These are phyloP conservation scores for Champsocephalus gunnari DNA, from an alignment of 2,797 vertebrate genomes.

Conservation along the genomic window DNA sequence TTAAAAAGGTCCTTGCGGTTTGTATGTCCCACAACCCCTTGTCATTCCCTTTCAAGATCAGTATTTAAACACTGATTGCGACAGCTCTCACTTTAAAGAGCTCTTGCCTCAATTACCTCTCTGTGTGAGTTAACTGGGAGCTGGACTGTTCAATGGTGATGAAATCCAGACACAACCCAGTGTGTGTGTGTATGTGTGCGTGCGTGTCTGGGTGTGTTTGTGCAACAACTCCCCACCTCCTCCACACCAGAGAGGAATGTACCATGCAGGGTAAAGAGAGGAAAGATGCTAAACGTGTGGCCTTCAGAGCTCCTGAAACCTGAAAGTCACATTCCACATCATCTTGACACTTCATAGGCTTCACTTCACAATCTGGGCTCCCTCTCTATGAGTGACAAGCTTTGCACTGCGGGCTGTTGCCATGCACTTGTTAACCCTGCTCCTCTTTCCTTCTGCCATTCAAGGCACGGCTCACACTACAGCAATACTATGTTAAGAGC, in stretches of 20 bases:
- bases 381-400: conserved; percentile 75
- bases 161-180: conserved; percentile 81
- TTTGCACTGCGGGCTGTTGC: conserved; percentile 69
- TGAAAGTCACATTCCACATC: conserved; percentile 81
- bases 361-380: conserved; percentile 55
- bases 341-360: conserved; percentile 60
- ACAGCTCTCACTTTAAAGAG: conserved; percentile 78
- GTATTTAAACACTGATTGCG: conserved; percentile 68
- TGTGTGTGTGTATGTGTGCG: conserved; percentile 30
- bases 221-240: conserved; percentile 60
- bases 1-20: conserved; percentile 55
- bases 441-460: conserved; percentile 75
- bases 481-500: conserved; percentile 68
- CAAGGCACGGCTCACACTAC: conserved; percentile 61
- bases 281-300: conserved; percentile 56
- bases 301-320: conserved; percentile 63
- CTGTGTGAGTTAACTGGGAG: conserved; percentile 75
- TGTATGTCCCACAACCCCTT: conserved; percentile 65
- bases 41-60: conserved; percentile 74
- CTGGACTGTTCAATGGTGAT: conserved; percentile 77
- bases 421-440: conserved; percentile 80
- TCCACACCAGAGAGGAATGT: conserved; percentile 69
- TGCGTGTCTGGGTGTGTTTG: conserved; percentile 20
- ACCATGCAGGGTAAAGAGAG: conserved; percentile 52
- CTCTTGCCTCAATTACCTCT: conserved; percentile 80